These are phyloP conservation scores for Anguilla marmorata DNA, from an alignment of 2,797 vertebrate species.

Conservation along the genomic window DNA sequence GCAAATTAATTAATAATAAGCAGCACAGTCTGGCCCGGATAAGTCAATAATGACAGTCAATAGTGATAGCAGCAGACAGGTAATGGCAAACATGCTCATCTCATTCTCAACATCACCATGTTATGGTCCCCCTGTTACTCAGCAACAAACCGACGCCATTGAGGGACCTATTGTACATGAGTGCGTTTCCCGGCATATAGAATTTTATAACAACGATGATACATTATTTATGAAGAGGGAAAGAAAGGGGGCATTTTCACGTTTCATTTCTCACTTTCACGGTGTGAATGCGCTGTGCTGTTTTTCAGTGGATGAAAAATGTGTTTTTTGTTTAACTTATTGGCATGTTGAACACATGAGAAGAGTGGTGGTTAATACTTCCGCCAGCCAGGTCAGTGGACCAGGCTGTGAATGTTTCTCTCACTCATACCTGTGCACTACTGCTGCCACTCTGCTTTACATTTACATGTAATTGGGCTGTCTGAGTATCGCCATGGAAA, in stretches of 20 bases:
- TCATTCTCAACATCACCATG: background rate
- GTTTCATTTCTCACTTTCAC: background rate
- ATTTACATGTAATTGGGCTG: background rate
- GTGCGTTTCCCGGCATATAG: background rate
- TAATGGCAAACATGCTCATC: background rate
- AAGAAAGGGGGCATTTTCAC: background rate
- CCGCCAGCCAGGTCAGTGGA: background rate
- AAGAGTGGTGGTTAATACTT: background rate
- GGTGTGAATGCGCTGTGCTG: background rate
- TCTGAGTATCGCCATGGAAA: background rate
- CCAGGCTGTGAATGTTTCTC: background rate
- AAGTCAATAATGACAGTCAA: background rate
- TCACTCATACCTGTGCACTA: background rate
- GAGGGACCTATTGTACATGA: background rate
- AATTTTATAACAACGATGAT: conserved; percentile 8
- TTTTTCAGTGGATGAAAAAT: no score
- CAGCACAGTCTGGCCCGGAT: background rate
- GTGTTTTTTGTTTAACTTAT: no score
- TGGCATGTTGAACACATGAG: no score
- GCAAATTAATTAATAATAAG: background rate
- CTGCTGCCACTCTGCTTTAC: background rate
- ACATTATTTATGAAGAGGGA: background rate
- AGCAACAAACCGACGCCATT: background rate
- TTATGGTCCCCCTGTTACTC: background rate
- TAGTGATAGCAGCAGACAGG: background rate